Evolutionary conservation across 2,113 vertebrate genomes (phyloP), one percentile per base, ranked within the genome.

Genomic region (Chaenogobius annularis): DNA sequence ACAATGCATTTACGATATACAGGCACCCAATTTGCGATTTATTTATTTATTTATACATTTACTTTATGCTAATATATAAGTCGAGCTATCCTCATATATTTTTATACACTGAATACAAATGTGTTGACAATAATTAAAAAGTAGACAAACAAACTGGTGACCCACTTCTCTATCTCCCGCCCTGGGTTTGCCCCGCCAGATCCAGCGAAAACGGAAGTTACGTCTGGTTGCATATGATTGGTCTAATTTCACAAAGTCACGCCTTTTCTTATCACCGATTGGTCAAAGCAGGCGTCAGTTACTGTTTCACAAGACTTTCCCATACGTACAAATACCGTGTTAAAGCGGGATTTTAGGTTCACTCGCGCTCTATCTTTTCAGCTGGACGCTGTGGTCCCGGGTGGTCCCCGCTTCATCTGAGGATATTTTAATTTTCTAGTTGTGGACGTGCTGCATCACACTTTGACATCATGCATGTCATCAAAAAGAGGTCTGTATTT

Each of bases 401-500:
- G n/a, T 2, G 7, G 0, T 35, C 14, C 13, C 19, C 7, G 10
- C 0, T 31, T 20, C 14, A 14, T 62, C 23, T 14, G 72, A 10
- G 26, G 20, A 44, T 43, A 72, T 7, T 11, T 46, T 1, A 11
- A 20, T 17, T 22, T 35, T 58, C 19, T 40, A 12, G 66, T 56
- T 5, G 72, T 13, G 47, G 40, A 52, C 15, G 31, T 75, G 69
- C 10, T 11, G 48, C 59, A 22, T 3, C 35, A 56, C n/a, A 56
- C 15, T 10, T 3, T 6, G 17, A 43, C 59, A 91, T 50, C 61
- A 98, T 97, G 97, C 94, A 97, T 75, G 97, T 98, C 50, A 90
- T 97, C 10, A 98, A 98, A n/a, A 90, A 84, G 97, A 91, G 96
- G 97, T 98, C 86, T 90, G 93, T 63, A 0, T 3, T 22, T 17